Conservation (phyloP, 2,888 invertebrate species). For the Lordiphosa fenestrarum region DNA sequence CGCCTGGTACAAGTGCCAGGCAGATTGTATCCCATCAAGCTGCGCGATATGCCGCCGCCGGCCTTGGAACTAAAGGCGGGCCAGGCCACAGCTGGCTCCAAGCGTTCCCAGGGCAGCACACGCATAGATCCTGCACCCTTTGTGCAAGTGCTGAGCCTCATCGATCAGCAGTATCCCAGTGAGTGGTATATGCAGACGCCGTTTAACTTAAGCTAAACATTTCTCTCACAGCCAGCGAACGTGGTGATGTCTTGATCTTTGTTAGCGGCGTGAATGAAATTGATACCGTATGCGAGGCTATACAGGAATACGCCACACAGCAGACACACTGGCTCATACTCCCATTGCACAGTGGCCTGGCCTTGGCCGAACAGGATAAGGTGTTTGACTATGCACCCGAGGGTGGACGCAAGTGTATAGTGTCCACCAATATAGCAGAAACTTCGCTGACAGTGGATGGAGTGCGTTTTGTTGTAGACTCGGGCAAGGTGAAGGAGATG, state of each 20-base stretch:
- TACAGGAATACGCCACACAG: slow-evolving; percentile 89
- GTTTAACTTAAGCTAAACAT: no score
- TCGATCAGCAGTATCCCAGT: slow-evolving; percentile 92
- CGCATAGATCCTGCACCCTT: slow-evolving; percentile 96
- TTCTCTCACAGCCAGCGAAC: slow-evolving; percentile 84
- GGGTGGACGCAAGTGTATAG: slow-evolving; percentile 96
- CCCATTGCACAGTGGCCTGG: slow-evolving; percentile 94
- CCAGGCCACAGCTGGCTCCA: slow-evolving; percentile 38
- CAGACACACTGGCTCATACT: slow-evolving; percentile 93
- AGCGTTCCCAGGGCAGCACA: slow-evolving; percentile 82
- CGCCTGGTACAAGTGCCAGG: slow-evolving; percentile 96
- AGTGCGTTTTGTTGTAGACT: slow-evolving; percentile 97
- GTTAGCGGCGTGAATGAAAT: slow-evolving; percentile 97
- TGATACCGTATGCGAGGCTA: slow-evolving; percentile 91
- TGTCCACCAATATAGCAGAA: slow-evolving; percentile 99
- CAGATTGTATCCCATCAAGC: slow-evolving; percentile 94
- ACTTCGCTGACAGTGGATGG: slow-evolving; percentile 99
- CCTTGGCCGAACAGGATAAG: slow-evolving; percentile 97
- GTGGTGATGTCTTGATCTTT: slow-evolving; percentile 97
- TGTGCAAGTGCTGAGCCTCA: slow-evolving; percentile 93
- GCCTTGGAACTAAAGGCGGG: slow-evolving; percentile 82
- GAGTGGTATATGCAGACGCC: slow-evolving; percentile 15
- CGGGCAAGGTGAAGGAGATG: slow-evolving; percentile 98
- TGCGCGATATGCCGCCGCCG: slow-evolving; percentile 89
- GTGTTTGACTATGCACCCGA: slow-evolving; percentile 98